These are phyloP conservation scores for Anguilla anguilla DNA, from an alignment of 2,797 vertebrate species.

Conservation along the genomic window DNA sequence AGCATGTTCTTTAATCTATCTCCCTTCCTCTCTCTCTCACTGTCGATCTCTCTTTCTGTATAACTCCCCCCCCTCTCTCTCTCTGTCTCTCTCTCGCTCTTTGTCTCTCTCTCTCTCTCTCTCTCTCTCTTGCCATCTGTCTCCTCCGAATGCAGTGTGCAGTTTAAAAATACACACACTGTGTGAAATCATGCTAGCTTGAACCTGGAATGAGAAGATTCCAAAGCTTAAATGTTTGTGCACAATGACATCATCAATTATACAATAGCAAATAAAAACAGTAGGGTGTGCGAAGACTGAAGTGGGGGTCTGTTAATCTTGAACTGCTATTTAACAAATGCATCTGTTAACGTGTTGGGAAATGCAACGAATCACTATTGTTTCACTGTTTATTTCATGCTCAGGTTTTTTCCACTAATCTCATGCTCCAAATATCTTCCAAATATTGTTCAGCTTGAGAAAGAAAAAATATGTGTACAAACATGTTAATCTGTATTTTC, in stretches of 20 bases:
- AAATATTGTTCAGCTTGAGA: neutral
- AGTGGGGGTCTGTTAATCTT: neutral
- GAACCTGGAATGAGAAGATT: neutral
- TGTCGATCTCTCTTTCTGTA: neutral
- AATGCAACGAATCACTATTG: neutral
- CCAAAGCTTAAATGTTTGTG: neutral
- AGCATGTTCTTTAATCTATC: neutral
- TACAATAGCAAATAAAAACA: neutral
- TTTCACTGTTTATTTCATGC: neutral
- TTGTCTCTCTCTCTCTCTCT: slow-evolving; percentile 41
- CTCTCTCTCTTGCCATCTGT: slow-evolving; percentile 49
- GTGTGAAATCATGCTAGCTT: neutral
- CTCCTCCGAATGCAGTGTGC: neutral
- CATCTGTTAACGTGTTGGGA: neutral
- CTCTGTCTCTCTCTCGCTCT: neutral
- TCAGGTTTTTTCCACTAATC: neutral
- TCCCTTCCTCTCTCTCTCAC: neutral
- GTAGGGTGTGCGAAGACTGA: neutral
- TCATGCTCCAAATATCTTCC: neutral
- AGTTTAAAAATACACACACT: neutral
- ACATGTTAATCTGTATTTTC: neutral
- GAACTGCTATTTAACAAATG: neutral
- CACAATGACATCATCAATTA: neutral
- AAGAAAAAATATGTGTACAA: neutral
- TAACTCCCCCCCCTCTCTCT: no score